Evolutionary conservation across 2,113 vertebrate genomes (phyloP), one percentile per base, ranked within the genome.

Genomic region (Lepus americanus): DNA sequence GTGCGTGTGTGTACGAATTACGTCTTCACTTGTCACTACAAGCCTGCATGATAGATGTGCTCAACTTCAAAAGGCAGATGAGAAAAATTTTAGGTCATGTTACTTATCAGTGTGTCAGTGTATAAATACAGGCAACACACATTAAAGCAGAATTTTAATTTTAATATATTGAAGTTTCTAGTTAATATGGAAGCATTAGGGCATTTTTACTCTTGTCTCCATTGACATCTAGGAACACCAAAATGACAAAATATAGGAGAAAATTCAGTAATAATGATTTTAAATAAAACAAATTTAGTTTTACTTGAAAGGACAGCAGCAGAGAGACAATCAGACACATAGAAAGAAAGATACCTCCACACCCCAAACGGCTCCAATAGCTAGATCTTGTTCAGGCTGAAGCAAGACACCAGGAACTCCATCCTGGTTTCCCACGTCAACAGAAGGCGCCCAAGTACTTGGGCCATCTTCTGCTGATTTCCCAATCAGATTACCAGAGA

Each of bases 111-210:
- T 44, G 44, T 44, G 44, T 22, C 27, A 69, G 33, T 36, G 23
- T 44, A 7, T 6, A 91, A 92, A 82, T 25, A 2, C 27, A 82
- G 69, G 36, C 16, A 78, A 73, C 25, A 12, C 6, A 9, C 85
- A 59, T 51, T 76, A 59, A 87, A 91, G 5, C 13, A 72, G 77
- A 61, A 36, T 49, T 80, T 77, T 76, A 85, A 88, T 77, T 87
- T 44, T 76, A 5, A 6, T 79, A 11, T 59, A 13, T 49, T 29
- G 76, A 31, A 36, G 73, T 9, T 49, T 93, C 29, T 31, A 6
- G 17, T 70, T 84, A 79, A 79, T 79, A 89, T 29, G 31, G 2
- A 80, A 16, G 1, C n/a, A 53, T n/a, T 6, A 31, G 66, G 23
- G 10, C 10, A 27, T 72, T 66, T n/a, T 89, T 63, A n/a, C 1